Conservation (phyloP, 2,113 vertebrate genomes). For the Chloropsis cyanopogon region DNA sequence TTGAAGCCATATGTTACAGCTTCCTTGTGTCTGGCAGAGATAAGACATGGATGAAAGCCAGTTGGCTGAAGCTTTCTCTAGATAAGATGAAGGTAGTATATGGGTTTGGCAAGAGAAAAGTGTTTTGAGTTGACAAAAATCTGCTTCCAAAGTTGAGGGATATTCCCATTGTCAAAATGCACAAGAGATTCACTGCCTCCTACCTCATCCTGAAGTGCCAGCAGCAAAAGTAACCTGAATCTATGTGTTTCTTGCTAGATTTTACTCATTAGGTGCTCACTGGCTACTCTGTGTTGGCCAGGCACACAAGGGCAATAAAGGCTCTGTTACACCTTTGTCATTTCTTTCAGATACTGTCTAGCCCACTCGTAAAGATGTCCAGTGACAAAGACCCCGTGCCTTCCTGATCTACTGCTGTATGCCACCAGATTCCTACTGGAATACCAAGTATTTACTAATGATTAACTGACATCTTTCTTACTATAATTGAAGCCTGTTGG, state of each 20-base stretch:
- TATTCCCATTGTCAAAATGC: slow-evolving; percentile 11
- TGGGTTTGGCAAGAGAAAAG: slow-evolving; percentile 27
- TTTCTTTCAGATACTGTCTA: neutral
- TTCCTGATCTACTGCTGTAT: neutral
- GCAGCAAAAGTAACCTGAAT: neutral
- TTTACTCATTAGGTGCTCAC: neutral
- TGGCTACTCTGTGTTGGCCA: neutral
- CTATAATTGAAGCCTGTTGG: neutral
- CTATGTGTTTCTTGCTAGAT: neutral
- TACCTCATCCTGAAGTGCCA: neutral
- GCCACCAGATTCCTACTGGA: neutral
- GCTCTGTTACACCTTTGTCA: neutral
- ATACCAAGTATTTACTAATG: neutral
- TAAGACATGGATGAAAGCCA: slow-evolving; percentile 63
- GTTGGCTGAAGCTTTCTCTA: slow-evolving; percentile 28
- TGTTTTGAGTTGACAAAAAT: slow-evolving; percentile 36
- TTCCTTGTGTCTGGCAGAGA: slow-evolving; percentile 62
- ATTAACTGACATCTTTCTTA: neutral
- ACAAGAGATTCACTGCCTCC: neutral
- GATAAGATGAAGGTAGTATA: slow-evolving; percentile 57
- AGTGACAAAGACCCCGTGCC: neutral
- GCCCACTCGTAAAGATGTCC: neutral
- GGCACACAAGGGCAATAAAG: neutral
- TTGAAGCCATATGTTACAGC: slow-evolving; percentile 46
- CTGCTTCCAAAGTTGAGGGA: slow-evolving; percentile 27